Conservation (phyloP, 2,113 vertebrate species). For the Ceuthmochares aereus region DNA sequence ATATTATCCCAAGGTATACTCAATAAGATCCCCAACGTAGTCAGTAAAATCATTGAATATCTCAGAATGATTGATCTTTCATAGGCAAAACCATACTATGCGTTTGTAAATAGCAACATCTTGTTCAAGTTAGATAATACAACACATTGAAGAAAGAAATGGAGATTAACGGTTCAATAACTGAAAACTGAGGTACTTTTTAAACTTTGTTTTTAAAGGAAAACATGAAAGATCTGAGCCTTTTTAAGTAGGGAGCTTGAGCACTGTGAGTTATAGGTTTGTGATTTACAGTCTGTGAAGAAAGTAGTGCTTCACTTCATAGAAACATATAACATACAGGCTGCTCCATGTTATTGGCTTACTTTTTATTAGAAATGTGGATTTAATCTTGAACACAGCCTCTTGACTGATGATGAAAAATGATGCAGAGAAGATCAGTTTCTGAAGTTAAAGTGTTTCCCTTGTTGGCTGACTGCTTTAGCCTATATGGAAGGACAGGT, state of each 20-base stretch:
- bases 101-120: not conserved
- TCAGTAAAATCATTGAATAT: slow-evolving; percentile 50
- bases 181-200: slow-evolving; percentile 1
- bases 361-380: not conserved
- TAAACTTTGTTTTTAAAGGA: not conserved
- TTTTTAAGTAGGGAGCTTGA: not conserved
- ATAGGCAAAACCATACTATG: not conserved
- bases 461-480: not conserved
- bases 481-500: too few species aligned
- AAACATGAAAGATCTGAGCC: not conserved
- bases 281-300: not conserved
- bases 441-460: not conserved
- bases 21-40: slow-evolving; percentile 31
- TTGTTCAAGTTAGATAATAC: not conserved
- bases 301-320: not conserved
- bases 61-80: slow-evolving; percentile 7
- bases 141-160: not conserved
- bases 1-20: slow-evolving; percentile 50
- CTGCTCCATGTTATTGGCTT: not conserved
- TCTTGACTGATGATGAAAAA: not conserved
- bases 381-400: not conserved
- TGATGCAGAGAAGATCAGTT: not conserved
- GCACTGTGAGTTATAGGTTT: not conserved
- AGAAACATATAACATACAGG: not conserved
- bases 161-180: not conserved